Evolutionary conservation across 2,888 invertebrate genomes (phyloP), one percentile per base, ranked within the genome.

Genomic region (Agrochola circellaris): DNA sequence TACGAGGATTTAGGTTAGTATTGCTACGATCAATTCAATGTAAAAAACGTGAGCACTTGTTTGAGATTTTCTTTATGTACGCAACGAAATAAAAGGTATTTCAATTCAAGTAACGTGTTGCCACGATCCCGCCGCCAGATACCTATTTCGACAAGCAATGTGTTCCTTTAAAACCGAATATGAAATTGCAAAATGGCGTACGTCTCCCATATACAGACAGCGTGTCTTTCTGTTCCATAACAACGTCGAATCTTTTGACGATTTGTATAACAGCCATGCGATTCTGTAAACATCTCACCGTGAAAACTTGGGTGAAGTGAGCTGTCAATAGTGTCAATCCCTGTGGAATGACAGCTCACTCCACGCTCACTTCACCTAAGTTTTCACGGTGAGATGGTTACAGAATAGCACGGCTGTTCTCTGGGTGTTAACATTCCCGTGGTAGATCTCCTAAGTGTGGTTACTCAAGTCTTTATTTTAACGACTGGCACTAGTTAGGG

Each of bases 61-160:
- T 79, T 51, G 69, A 69, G 30, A 60, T 84, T 79, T 65, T 34
- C 20, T 73, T 66, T 73, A 61, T 78, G 38, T 65, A 79, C 56
- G 30, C 82, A 73, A 34, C 13, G 15, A 54, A 79, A 84, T 70
- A 84, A 73, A 84, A 79, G n/a, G 79, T 45, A 69, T 74, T 67
- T 58, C 30, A 58, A 73, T 60, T 74, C 34, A 48, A 58, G 56
- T 56, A 48, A 67, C 42, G 20, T 56, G 48, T 61, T 56, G 34
- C 34, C 45, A 54, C 42, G 20, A 65, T 34, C 45, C 11, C 23
- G 11, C 30, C 13, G 20, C n/a, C 42, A 34, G 30, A 45, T 73
- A 17, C 9, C 23, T 30, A 62, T 69, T 65, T 20, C 51, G 42
- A 71, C 20, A 67, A 83, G 48, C 42, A 65, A 73, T 60, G 26